A percentile compares a stretch with the other conserved stretches of the same genome.
phyloP scores from a whole-genome alignment of 1,140 invertebrate species.

The Drosophila athabasca region DNA sequence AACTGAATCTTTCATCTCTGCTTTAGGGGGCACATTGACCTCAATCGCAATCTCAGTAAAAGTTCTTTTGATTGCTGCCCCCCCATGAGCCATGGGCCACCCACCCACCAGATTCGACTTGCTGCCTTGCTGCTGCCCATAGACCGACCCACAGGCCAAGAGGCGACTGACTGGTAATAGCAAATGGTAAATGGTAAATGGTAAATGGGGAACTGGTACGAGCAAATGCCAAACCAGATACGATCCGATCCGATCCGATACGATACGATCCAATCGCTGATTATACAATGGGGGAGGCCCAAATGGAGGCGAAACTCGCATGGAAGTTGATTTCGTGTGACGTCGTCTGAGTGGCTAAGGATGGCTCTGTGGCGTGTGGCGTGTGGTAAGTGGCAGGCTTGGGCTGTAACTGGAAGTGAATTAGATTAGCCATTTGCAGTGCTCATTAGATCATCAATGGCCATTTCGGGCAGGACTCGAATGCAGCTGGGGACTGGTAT shows the following conservation, averaged over 20 bases:
- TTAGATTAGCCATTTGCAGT: constrained; percentile 31
- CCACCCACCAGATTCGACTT: constrained; percentile 13
- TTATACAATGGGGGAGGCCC: constrained; percentile 51
- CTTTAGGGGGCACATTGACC: constrained; percentile 29
- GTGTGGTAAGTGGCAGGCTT: neutral
- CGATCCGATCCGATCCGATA: too few relatives aligned
- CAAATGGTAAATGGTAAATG: neutral
- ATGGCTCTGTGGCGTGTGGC: constrained; percentile 47
- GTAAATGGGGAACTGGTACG: constrained; percentile 31
- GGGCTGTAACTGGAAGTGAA: constrained; percentile 15
- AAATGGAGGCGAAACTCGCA: constrained; percentile 32
- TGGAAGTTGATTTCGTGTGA: constrained; percentile 32
- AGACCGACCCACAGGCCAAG: constrained; percentile 10
- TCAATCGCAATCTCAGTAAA: constrained; percentile 1
- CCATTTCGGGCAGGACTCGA: constrained; percentile 39
- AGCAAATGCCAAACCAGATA: constrained; percentile 48
- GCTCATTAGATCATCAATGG: constrained; percentile 64
- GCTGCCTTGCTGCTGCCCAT: too few relatives aligned
- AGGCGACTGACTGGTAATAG: neutral
- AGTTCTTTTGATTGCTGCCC: constrained; percentile 2
- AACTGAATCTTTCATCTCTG: neutral
- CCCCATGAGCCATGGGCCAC: constrained; percentile 37
- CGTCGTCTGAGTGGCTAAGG: constrained; percentile 12
- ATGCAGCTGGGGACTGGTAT: constrained; percentile 38
- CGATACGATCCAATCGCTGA: constrained; percentile 14